Conservation (phyloP, 2,797 vertebrate species). For the Emys orbicularis region DNA sequence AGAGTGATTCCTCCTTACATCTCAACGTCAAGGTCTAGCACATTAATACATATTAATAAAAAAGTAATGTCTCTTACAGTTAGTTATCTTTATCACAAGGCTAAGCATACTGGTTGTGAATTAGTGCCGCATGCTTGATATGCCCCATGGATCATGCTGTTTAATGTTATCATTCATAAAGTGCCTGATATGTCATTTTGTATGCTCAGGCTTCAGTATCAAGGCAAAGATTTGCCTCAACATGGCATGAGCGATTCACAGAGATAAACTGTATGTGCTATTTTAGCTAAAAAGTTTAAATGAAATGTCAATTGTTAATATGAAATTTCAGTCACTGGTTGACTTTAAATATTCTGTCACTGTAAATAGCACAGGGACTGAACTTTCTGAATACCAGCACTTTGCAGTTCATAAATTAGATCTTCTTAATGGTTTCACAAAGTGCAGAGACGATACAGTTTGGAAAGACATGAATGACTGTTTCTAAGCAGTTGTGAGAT, state of each 20-base stretch:
- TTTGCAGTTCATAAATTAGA: slow-evolving; percentile 72
- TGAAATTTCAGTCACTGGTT: slow-evolving; percentile 64
- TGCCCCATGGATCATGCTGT: not conserved
- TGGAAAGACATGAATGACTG: slow-evolving; percentile 12
- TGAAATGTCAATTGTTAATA: slow-evolving; percentile 75
- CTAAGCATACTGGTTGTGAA: not conserved
- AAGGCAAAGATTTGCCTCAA: slow-evolving; percentile 64
- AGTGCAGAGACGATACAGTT: slow-evolving; percentile 54
- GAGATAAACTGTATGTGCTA: slow-evolving; percentile 67
- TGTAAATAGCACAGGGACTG: slow-evolving; percentile 66
- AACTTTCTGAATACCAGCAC: slow-evolving; percentile 64
- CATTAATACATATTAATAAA: not conserved
- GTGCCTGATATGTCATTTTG: slow-evolving; percentile 23
- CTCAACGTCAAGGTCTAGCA: not conserved
- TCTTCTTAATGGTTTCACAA: slow-evolving; percentile 54
- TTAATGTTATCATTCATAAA: slow-evolving; percentile 44
- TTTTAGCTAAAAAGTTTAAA: slow-evolving; percentile 77
- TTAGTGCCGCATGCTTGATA: not conserved
- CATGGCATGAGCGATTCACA: slow-evolving; percentile 41
- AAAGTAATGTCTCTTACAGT: not conserved
- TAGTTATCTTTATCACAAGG: not conserved
- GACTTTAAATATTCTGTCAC: slow-evolving; percentile 65
- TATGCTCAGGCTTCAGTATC: slow-evolving; percentile 48
- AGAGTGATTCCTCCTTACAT: not conserved
- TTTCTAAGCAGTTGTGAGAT: not conserved